These are phyloP conservation scores for Drosophila subquinaria DNA, from an alignment of 2,888 invertebrate genomes.

Conservation along the genomic window DNA sequence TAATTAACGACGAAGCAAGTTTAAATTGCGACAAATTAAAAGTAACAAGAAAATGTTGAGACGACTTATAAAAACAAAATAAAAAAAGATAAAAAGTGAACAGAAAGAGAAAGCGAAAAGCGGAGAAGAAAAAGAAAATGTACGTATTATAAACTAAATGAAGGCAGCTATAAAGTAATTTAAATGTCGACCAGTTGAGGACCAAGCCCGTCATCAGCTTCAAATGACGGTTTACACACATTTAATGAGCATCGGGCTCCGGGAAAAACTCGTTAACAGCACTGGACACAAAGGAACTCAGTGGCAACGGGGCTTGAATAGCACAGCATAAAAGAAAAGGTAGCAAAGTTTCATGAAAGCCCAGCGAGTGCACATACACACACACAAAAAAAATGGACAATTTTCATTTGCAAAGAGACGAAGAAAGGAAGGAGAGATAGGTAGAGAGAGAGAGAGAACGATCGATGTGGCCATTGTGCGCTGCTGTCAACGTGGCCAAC, in stretches of 20 bases:
- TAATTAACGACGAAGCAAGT: constrained; percentile 54
- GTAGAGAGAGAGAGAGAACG: not conserved
- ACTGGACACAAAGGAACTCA: constrained; percentile 50
- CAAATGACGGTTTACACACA: constrained; percentile 61
- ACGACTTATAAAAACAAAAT: constrained; percentile 26
- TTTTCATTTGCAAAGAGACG: constrained; percentile 51
- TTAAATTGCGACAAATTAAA: constrained; percentile 70
- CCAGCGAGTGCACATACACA: constrained; percentile 23
- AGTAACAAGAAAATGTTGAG: constrained; percentile 44
- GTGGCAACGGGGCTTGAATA: constrained; percentile 26
- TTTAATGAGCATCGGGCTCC: constrained; percentile 52
- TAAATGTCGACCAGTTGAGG: constrained; percentile 58
- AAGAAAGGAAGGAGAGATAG: not conserved
- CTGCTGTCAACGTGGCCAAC: constrained; percentile 53
- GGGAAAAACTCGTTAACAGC: constrained; percentile 50
- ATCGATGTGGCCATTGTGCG: constrained; percentile 63
- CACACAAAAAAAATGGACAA: constrained; percentile 37
- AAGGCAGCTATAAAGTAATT: constrained; percentile 76
- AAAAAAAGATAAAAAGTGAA: constrained; percentile 12
- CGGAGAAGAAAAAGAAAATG: constrained; percentile 41
- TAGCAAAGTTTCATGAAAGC: constrained; percentile 52
- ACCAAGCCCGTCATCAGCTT: constrained; percentile 24
- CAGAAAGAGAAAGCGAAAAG: not conserved
- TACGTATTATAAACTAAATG: constrained; percentile 67
- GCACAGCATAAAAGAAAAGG: constrained; percentile 52